Base-by-base conservation (phyloP, 2,888 invertebrate genomes). In the Salticus scenicus region DNA sequence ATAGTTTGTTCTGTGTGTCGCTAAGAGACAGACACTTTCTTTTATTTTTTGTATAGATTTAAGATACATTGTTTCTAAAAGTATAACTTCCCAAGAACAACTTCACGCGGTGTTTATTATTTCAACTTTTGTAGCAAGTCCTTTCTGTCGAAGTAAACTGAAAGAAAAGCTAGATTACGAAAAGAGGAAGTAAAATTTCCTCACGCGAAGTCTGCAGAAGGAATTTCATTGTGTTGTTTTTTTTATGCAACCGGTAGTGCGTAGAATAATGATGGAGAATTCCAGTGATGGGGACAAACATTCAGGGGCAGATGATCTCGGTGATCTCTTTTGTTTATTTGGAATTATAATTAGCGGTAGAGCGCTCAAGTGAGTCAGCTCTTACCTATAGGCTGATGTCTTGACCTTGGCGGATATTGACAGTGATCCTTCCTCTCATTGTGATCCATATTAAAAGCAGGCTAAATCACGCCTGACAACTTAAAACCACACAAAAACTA, bases 291-390 rank as follows among this genome's bases (percentile, higher is more conserved):
- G 57, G 24, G 24, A 24, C 37, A 37, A 4, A 7, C 37, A 37
- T 37, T 37, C 4, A 57, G 20, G 24, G 57, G 24, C 24, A 24
- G 57, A 57, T 57, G 57, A 57, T 57, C 57, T 57, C 24, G n/a
- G 20, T 24, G 57, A 20, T 5, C 20, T 57, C 57, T 57, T 47
- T 57, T 57, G 57, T 57, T 57, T 57, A 57, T 57, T 57, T 57
- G 24, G 57, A 57, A 57, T 57, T 57, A 5, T 57, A 24, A 57
- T 57, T 24, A 57, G 64, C 30, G 27, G 20, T 20, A 42, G 66
- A 75, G 41, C 42, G 14, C 42, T 75, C 42, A 75, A 42, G 42
- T 66, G 75, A 75, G 75, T 75, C 75, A 66, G 27, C 20, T 30
- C n/a, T 66, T 28, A 37, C 41, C 63, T 14, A 63, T 24, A 24